Evolutionary conservation across 2,888 invertebrate species (phyloP), one percentile per base, ranked within the genome.

Genomic region (Hyposoter dolosus): DNA sequence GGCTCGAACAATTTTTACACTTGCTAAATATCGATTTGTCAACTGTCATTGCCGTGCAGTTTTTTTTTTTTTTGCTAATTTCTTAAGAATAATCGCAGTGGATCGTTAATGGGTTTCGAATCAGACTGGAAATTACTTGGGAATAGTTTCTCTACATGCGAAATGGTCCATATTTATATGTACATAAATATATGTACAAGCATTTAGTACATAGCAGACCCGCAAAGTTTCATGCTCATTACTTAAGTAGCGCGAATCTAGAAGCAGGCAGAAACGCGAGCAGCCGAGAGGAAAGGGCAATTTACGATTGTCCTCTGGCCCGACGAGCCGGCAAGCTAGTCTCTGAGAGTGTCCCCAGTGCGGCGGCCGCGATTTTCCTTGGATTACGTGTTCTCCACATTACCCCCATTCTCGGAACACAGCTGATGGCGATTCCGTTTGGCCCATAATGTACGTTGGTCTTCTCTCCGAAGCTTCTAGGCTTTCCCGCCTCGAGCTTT

Each of bases 171-270:
- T 47, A 72, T 80, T 19, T 80, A 72, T 35, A 45, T 35, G 23
- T 43, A 65, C 35, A 17, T 72, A 40, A 23, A 72, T 45, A 50
- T 19, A 72, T 72, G 35, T 60, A 35, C 53, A 40, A 43, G 17
- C 40, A 28, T 63, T 63, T 45, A 43, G 68, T 71, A 78, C 53
- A 76, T 47, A 43, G 79, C 7, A 19, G 71, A 80, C 43, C 80
- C 72, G 77, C 81, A 88, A 90, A 90, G 88, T 91, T 91, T 91
- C 84, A 56, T 72, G 89, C 88, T 91, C 90, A 90, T 91, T 90
- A 90, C 88, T 89, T 91, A 89, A 91, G 91, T 91, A 91, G 88
- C 88, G 88, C 82, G 87, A 87, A 88, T 72, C 75, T 76, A 53
- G 75, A 82, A 75, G 82, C 71, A 40, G 40, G 60, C 72, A 69